phyloP scores from a whole-genome alignment of 2,113 vertebrate species.

The Channa maculata region DNA sequence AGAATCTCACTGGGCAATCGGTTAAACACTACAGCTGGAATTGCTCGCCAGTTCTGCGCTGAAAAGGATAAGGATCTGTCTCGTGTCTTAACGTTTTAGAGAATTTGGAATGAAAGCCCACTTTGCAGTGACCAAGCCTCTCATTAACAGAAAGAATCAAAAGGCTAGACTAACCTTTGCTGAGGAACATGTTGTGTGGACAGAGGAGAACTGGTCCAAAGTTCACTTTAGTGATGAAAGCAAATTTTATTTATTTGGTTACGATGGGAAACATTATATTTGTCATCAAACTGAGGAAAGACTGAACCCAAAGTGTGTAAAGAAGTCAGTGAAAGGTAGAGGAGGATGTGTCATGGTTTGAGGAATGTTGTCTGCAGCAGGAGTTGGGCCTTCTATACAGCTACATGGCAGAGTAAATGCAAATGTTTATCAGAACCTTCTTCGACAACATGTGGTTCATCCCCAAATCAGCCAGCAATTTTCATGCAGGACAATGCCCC shows the following conservation, averaged over 20 bases:
- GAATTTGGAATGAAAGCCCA: neutral
- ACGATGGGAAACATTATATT: constrained; percentile 7
- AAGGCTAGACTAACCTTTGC: neutral
- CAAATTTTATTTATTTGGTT: constrained; percentile 14
- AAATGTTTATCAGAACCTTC: too few relatives aligned
- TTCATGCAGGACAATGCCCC: too few relatives aligned
- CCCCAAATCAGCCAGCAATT: too few relatives aligned
- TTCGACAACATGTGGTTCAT: too few relatives aligned
- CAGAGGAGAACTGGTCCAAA: neutral
- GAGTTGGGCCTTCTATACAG: constrained; percentile 6
- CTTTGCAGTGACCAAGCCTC: constrained; percentile 3
- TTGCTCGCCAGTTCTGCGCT: neutral
- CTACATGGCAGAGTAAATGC: constrained; percentile 14
- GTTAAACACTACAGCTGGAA: neutral
- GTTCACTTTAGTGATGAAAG: constrained; percentile 9
- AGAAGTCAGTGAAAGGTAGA: constrained; percentile 8
- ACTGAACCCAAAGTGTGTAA: constrained; percentile 11
- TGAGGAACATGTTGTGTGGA: constrained; percentile 5
- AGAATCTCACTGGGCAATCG: neutral
- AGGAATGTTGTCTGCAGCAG: constrained; percentile 5
- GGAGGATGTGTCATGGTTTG: too few relatives aligned
- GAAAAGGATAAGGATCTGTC: constrained; percentile 2
- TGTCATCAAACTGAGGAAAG: neutral
- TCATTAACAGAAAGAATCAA: constrained; percentile 1
- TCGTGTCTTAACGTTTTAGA: neutral